Percentiles rank a stretch among this genome's conserved stretches.
These are phyloP conservation scores for Pomatostomus ruficeps DNA, from an alignment of 2,113 vertebrate species.

Conservation along the genomic window DNA sequence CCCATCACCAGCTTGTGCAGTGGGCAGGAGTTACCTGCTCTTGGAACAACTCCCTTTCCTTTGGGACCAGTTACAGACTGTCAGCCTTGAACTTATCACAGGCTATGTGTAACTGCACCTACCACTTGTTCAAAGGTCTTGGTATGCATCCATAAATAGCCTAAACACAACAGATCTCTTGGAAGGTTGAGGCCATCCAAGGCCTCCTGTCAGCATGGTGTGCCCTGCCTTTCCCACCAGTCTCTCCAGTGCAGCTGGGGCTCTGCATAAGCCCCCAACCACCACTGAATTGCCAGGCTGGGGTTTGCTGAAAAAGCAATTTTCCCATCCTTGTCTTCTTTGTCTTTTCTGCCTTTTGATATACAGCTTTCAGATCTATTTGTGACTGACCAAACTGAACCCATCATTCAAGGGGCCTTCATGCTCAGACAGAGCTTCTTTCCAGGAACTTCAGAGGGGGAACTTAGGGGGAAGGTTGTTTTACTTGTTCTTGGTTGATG, in stretches of 20 bases:
- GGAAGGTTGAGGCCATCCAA: background rate
- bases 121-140: slow-evolving; percentile 33
- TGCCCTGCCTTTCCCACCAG: background rate
- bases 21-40: background rate
- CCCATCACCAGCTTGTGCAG: background rate
- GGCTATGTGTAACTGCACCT: background rate
- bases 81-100: slow-evolving; percentile 9
- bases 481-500: background rate
- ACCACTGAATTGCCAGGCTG: background rate
- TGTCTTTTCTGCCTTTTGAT: background rate
- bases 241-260: background rate
- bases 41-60: slow-evolving; percentile 30
- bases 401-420: background rate
- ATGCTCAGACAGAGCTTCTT: background rate
- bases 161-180: background rate
- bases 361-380: background rate
- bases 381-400: background rate
- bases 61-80: background rate
- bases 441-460: background rate
- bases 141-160: background rate
- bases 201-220: background rate
- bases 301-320: background rate
- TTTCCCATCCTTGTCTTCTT: background rate
- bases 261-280: background rate
- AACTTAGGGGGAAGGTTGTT: background rate